Percentiles rank a stretch among this genome's conserved stretches.
Evolutionary conservation across 2,888 invertebrate species (phyloP).

Genomic region (Lochmaea crataegi): DNA sequence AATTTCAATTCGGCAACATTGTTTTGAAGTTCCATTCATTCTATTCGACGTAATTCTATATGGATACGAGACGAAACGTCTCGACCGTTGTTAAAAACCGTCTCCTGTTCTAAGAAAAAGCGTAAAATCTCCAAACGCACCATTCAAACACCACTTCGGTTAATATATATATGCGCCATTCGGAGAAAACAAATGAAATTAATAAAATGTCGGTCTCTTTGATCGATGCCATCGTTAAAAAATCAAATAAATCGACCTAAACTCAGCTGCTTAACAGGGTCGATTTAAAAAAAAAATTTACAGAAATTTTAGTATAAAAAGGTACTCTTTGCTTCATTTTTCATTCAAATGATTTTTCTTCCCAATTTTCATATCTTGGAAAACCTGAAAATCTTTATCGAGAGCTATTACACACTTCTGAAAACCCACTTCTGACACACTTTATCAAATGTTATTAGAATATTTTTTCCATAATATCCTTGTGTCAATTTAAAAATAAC

Average conservation of each 20-base stretch:
- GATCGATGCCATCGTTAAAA: slow-evolving; percentile 57
- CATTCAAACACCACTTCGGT: slow-evolving; percentile 41
- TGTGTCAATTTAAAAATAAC: no score
- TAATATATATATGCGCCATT: slow-evolving; percentile 42
- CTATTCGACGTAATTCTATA: neutral
- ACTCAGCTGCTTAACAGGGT: slow-evolving; percentile 8
- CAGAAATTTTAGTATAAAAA: no score
- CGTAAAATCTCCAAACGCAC: slow-evolving; percentile 43
- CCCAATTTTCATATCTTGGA: no score
- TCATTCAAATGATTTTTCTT: no score
- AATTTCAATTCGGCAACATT: neutral
- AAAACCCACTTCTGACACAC: no score
- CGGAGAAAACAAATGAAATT: slow-evolving; percentile 56
- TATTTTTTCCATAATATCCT: no score
- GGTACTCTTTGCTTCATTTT: no score
- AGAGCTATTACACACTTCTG: no score
- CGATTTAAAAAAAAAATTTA: no score
- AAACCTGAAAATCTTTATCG: no score
- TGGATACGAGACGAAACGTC: slow-evolving; percentile 3
- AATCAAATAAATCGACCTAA: slow-evolving; percentile 53
- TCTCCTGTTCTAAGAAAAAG: slow-evolving; percentile 43
- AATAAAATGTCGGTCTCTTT: slow-evolving; percentile 57
- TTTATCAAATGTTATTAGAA: no score
- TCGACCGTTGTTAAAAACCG: slow-evolving; percentile 33
- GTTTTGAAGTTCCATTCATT: slow-evolving; percentile 12